Base-by-base conservation (phyloP, 2,888 invertebrate species). In the Drosophila fulvimacula region DNA sequence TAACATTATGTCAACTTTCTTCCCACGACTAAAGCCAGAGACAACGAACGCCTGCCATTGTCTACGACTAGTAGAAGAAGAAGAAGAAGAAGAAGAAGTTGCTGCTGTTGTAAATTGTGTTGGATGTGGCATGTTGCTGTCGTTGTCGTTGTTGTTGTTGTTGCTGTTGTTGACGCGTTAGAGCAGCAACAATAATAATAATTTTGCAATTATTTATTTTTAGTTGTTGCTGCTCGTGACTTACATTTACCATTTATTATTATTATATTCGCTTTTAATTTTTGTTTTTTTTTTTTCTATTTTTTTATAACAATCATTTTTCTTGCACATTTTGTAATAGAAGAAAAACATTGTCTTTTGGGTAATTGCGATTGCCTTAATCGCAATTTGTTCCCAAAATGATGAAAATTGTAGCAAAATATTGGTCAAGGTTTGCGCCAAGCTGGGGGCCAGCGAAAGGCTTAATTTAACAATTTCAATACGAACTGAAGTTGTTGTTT, bases 1-100 rank as follows among this genome's bases (percentile, higher is more conserved):
- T 85, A 78, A 79, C 88, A 85, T 85, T 85, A 85, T 85, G 88
- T 85, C 88, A 86, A 83, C 85, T 86, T 86, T 86, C 85, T 86
- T 86, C 88, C 85, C 85, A 86, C 85, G 88, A 79, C 78, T 32
- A 19, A 74, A 49, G 46, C 69, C 56, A 36, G 11, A 24, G 38
- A 19, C 48, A 48, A 32, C 70, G 56, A 67, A 63, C 58, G 69
- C 65, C 81, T 58, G 67, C 65, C 69, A 70, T 79, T 66, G 73
- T 76, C 58, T 71, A 24, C 17, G 53, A 1, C 34, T 6, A 7
- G 49, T 68, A 57, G 44, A 55, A 65, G 64, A 51, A 49, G 56
- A 36, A 21, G 36, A 24, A 21, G 48, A 15, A 9, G 53, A 13
- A 42, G 38, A 30, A 21, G 42, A n/a, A 34, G 64, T n/a, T 21